A percentile compares a stretch with the other conserved stretches of the same genome.
Conservation (phyloP, 1,140 invertebrate species). For the Babylonia areolata region DNA sequence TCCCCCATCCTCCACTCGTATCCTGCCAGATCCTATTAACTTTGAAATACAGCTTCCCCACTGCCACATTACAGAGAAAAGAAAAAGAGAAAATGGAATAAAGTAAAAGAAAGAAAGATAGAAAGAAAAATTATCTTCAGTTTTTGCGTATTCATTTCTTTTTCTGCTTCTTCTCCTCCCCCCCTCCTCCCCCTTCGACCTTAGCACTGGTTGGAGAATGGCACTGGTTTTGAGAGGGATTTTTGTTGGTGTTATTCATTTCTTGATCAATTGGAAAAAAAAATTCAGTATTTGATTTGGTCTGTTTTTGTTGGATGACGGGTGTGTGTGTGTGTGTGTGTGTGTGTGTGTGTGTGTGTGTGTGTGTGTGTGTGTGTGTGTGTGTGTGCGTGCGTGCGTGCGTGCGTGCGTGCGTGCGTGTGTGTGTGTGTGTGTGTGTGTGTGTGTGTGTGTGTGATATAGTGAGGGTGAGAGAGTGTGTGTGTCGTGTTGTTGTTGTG, state of each 20-base stretch:
- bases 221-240: too few species aligned
- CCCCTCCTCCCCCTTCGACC: not conserved
- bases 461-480: too few species aligned
- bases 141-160: not conserved
- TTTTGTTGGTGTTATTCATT: too few species aligned
- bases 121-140: not conserved
- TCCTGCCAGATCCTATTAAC: conserved; percentile 5
- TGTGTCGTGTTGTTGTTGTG: too few species aligned
- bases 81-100: not conserved
- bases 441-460: too few species aligned
- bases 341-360: not conserved
- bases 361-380: not conserved
- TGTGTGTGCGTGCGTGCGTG: not conserved
- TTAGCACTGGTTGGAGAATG: too few species aligned
- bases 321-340: not conserved
- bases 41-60: not conserved
- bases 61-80: not conserved
- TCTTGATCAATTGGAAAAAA: too few species aligned
- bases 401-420: too few species aligned
- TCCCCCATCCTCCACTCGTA: not conserved
- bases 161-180: not conserved
- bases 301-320: not conserved
- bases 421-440: too few species aligned
- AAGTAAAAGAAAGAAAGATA: conserved; percentile 1
- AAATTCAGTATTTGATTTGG: not conserved